Base-by-base conservation (phyloP, 2,113 vertebrate species). In the Perca flavescens region DNA sequence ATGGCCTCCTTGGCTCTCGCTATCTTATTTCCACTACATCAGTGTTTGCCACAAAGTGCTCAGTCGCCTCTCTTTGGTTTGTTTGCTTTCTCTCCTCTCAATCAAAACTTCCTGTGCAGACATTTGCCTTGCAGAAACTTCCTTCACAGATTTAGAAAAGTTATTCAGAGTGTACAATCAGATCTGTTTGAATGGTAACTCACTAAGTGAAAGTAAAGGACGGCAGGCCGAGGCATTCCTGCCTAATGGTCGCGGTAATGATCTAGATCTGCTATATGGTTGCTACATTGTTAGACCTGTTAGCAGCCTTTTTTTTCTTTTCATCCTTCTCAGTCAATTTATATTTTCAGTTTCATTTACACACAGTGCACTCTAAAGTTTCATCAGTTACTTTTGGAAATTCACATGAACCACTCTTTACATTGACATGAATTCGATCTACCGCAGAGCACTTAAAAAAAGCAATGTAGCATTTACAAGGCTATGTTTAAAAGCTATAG, bases 51-150 rank as follows among this genome's bases (percentile, higher is more conserved):
- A 46, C 22, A 53, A 31, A 53, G 6, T 17, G 28, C 34, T 60
- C 31, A 5, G 34, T n/a, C 2, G 2, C 50, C 28, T 54, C 28
- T 70, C 49, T 50, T 9, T 9, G 28, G 4, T 1, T 28, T 1
- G 47, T 34, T 87, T 1, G 3, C 40, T 79, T 17, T 69, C 19
- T 70, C 56, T 34, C 61, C 54, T 69, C 49, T 69, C 0, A 74
- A 66, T 74, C 50, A 46, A 61, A 56, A 21, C 22, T 54, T 80
- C 68, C 73, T 72, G 34, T 60, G 15, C 21, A 67, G 36, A 36
- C 65, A 11, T 6, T 16, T 11, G 49, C 36, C 54, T 61, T 72
- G 47, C 53, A 56, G 21, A 67, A 66, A 80, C 14, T 56, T 31
- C 56, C 54, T 21, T 61, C 19, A 15, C 8, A 43, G 64, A 80